Evolutionary conservation across 2,797 vertebrate genomes (phyloP).

Genomic region (Urophycis tenuis): DNA sequence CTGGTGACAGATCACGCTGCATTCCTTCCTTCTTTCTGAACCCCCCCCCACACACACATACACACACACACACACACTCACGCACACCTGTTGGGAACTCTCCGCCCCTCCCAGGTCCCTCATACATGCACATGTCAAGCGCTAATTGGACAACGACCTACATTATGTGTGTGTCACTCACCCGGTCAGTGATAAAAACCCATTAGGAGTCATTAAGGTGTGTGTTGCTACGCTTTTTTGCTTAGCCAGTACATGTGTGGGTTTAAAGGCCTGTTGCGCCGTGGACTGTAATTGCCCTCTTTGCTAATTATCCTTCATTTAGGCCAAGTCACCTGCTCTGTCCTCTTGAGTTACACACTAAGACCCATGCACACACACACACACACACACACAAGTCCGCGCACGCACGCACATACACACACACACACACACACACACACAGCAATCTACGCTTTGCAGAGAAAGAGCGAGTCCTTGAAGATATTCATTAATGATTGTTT

Average conservation of each 20-base stretch:
- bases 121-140: constrained; percentile 19
- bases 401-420: constrained; percentile 16
- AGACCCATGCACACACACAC: constrained; percentile 10
- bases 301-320: constrained; percentile 97
- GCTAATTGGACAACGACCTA: constrained; percentile 34
- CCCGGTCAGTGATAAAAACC: constrained; percentile 85
- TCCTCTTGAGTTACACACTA: constrained; percentile 63
- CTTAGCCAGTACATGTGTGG: constrained; percentile 54
- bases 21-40: constrained; percentile 69
- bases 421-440: constrained; percentile 29
- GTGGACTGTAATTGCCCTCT: constrained; percentile 94
- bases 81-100: constrained; percentile 85
- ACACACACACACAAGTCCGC: constrained; percentile 32
- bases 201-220: constrained; percentile 93
- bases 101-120: constrained; percentile 55
- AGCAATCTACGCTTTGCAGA: constrained; percentile 61
- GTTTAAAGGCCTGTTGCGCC: constrained; percentile 95
- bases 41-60: constrained; percentile 58
- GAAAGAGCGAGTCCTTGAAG: constrained; percentile 82
- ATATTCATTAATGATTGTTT: constrained; percentile 76
- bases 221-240: constrained; percentile 58
- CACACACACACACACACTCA: constrained; percentile 65
- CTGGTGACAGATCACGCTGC: constrained; percentile 78
- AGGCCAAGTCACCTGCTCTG: constrained; percentile 96
- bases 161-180: constrained; percentile 63